Evolutionary conservation across 2,888 invertebrate genomes (phyloP).

Genomic region (Thera britannica): DNA sequence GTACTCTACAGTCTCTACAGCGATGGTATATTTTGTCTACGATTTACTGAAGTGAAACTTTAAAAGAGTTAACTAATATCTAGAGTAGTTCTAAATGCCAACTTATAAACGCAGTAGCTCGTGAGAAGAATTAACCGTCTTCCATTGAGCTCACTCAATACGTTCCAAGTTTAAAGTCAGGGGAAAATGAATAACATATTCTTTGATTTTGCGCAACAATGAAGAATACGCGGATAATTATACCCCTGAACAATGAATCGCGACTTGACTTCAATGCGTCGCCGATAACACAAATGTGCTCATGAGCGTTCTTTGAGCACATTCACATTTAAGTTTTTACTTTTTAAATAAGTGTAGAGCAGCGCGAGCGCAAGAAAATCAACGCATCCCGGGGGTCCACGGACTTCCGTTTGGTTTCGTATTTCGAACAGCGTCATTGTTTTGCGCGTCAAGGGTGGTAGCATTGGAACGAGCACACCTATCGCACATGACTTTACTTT

Average conservation of each 20-base stretch:
- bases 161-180: conserved; percentile 78
- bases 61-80: background rate
- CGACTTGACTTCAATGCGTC: conserved; percentile 76
- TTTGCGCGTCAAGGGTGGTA: conserved; percentile 68
- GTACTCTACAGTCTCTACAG: no score
- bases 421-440: conserved; percentile 71
- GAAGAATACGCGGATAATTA: conserved; percentile 77
- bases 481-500: conserved; percentile 29
- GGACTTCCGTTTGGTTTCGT: conserved; percentile 80
- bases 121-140: conserved; percentile 84
- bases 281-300: conserved; percentile 69
- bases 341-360: conserved; percentile 51
- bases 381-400: conserved; percentile 76
- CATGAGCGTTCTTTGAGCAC: conserved; percentile 69
- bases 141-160: conserved; percentile 72
- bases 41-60: background rate
- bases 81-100: conserved; percentile 22
- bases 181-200: conserved; percentile 80
- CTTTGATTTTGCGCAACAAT: conserved; percentile 80
- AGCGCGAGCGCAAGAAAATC: conserved; percentile 79
- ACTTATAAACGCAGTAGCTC: conserved; percentile 60
- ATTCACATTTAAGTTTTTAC: conserved; percentile 45
- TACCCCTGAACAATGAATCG: conserved; percentile 77
- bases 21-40: no score
- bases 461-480: conserved; percentile 40